Base-by-base conservation (phyloP, 2,888 invertebrate species). In the Halictus ligatus region DNA sequence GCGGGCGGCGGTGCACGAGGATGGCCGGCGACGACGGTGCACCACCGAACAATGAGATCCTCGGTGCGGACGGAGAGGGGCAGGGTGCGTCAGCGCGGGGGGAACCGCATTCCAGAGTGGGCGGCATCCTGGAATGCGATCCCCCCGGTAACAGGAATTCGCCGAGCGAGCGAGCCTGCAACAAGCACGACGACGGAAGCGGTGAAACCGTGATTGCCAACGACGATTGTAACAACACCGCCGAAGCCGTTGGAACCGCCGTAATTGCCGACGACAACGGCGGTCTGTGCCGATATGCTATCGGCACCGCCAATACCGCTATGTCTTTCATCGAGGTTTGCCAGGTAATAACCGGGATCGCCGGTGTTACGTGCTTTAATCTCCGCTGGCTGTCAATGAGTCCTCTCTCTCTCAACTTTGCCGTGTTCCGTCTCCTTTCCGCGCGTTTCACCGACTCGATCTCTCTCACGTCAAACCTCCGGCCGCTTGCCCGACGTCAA, bases 51-150 rank as follows among this genome's bases (percentile, higher is more conserved):
- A 94, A 94, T 93, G 94, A 94, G 89, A 92, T 91, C 85, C 87
- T 88, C 84, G 83, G 77, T 54, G 83, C 75, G 88, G 89, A 89
- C 84, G 86, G 87, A 81, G 89, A 89, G 86, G 91, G 88, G 85
- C 89, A 90, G 83, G 89, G 83, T 89, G 92, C 92, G 90, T 92
- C 92, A 88, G 92, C 90, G 88, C 90, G 91, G 92, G 92, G 92
- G 92, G 93, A 93, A 92, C 94, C 91, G 88, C 94, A 95, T 94
- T 94, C 94, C 94, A 95, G 95, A 94, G 94, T 95, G 95, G 95
- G 94, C 94, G 94, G 94, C 93, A 94, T 94, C 93, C 93, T 92
- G 94, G 94, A 95, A 94, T 94, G 94, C 91, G 93, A 94, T 93
- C 93, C 94, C 92, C 93, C 93, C 93, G 92, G 94, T 93, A 93